Evolutionary conservation across 2,113 vertebrate species (phyloP), one percentile per base, ranked within the genome.

Genomic region (Microtus richardsoni): DNA sequence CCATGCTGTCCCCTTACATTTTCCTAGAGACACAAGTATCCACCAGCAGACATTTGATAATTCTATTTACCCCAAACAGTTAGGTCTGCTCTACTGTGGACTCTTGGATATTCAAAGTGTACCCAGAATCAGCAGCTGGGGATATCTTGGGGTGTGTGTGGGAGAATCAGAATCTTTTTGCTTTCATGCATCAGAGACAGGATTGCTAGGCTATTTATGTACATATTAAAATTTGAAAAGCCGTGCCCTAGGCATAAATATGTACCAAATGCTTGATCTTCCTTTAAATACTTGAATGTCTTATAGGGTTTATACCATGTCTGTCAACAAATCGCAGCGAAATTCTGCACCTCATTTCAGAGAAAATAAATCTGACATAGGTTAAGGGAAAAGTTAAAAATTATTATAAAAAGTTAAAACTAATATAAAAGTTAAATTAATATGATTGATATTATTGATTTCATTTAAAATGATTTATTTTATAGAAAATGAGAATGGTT

Each of bases 201-300:
- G 10, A 33, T 52, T 33, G 7, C 5, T 2, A 58, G 21, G 26
- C 7, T 36, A 7, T 44, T 77, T 3, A 5, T 70, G 16, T 3
- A 22, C 14, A 70, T 19, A 33, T 28, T 44, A 33, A 87, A 74
- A 66, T 60, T 19, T 91, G 8, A 83, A 10, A 89, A 30, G 24
- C 4, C 6, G 1, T 26, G 7, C 21, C 13, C 1, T n/a, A n/a
- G 3, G 17, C 12, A 17, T 54, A 83, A 68, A 22, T 47, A 4
- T 75, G 17, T 11, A 36, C 36, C 44, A 83, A 89, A 89, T 41
- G 49, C 5, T 22, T 64, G 8, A 44, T 68, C 9, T 3, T 92
- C 1, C 13, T 85, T 91, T 47, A 92, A 95, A n/a, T 86, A 66
- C 16, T 58, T 89, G 44, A 30, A 47, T n/a, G 28, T 21, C 0